Conservation (phyloP, 2,113 vertebrate species). For the Sturnira hondurensis region DNA sequence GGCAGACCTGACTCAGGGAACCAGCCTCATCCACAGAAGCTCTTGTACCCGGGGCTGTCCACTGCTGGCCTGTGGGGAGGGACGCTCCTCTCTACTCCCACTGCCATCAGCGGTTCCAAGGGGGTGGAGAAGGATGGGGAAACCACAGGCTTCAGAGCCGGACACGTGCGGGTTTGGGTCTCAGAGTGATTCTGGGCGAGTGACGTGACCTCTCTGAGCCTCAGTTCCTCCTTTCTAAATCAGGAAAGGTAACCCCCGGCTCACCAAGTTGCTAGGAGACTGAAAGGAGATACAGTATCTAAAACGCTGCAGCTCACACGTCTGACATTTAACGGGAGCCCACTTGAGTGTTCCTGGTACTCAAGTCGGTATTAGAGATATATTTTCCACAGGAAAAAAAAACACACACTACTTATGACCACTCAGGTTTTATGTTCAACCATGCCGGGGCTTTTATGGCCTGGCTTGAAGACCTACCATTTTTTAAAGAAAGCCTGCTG, state of each 20-base stretch:
- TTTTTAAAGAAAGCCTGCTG: background rate
- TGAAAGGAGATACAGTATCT: background rate
- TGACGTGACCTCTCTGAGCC: background rate
- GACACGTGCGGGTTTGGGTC: background rate
- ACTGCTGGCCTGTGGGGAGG: no score
- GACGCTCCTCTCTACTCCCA: background rate
- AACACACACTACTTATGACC: background rate
- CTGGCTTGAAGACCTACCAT: background rate
- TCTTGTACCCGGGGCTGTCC: background rate
- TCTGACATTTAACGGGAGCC: background rate
- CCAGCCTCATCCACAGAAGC: background rate
- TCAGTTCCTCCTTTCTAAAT: background rate
- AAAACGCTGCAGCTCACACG: background rate
- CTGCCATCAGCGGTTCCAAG: accelerated
- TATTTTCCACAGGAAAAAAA: background rate
- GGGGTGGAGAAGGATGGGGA: background rate
- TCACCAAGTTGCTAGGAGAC: background rate
- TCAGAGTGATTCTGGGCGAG: background rate
- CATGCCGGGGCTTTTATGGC: background rate
- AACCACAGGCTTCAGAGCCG: background rate
- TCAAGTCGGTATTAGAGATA: background rate
- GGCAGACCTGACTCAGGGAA: background rate
- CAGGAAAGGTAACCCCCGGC: background rate
- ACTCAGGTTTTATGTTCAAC: background rate
- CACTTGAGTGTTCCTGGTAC: background rate